Conservation (phyloP, 2,113 vertebrate species). For the Sminthopsis crassicaudata region DNA sequence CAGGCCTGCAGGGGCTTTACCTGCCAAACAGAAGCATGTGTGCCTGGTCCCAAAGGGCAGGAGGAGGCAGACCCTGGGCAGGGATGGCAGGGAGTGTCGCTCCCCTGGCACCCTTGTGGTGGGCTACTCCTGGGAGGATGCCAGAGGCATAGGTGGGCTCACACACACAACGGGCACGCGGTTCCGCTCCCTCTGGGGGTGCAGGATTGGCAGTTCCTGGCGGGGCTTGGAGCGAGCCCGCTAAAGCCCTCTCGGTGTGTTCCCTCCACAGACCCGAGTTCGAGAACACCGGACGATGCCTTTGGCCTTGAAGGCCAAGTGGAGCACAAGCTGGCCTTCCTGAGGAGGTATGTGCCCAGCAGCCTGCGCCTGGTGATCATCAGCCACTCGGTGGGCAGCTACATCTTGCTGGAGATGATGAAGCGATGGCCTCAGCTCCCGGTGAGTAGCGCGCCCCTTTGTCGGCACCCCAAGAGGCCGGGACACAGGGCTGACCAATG, state of each 20-base stretch:
- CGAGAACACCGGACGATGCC: conserved; percentile 85
- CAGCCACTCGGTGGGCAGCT: conserved; percentile 95
- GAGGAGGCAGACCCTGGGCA: no score
- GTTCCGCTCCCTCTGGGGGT: no score
- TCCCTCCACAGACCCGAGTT: conserved; percentile 84
- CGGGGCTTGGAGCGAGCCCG: no score
- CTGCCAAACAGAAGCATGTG: neutral
- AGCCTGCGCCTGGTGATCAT: conserved; percentile 90
- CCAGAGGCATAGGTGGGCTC: neutral
- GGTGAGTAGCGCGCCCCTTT: conserved; percentile 79
- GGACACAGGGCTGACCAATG: fast-evolving
- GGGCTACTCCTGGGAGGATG: no score
- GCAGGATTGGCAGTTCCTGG: no score
- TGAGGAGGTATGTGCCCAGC: conserved; percentile 89
- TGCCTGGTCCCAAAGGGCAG: no score
- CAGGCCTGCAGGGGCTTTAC: no score
- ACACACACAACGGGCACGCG: no score
- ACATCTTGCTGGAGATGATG: conserved; percentile 94
- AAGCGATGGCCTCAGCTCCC: conserved; percentile 89
- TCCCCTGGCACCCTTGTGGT: no score
- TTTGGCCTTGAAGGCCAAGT: conserved; percentile 94
- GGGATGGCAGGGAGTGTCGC: no score
- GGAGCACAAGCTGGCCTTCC: conserved; percentile 94
- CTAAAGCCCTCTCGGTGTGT: neutral
- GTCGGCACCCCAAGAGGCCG: fast-evolving